Evolutionary conservation across 2,797 vertebrate genomes (phyloP).

Genomic region (Hypotaenidia okinawae): DNA sequence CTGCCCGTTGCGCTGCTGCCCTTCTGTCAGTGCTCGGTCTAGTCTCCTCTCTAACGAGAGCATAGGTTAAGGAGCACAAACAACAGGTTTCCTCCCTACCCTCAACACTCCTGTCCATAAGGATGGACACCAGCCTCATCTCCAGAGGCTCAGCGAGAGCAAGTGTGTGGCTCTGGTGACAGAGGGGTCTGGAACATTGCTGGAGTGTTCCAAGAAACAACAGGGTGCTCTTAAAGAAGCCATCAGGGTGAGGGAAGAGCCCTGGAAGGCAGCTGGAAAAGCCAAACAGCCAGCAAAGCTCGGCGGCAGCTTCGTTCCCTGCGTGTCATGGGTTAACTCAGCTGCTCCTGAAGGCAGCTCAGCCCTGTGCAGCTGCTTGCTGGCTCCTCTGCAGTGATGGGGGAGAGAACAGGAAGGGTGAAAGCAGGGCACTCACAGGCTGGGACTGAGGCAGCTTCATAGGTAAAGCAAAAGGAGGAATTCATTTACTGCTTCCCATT

Average conservation of each 20-base stretch:
- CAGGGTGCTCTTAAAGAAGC: background rate
- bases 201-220: background rate
- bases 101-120: background rate
- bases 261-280: background rate
- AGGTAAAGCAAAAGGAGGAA: background rate
- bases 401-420: background rate
- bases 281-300: background rate
- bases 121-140: background rate
- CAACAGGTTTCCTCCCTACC: background rate
- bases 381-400: background rate
- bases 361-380: background rate
- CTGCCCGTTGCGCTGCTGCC: constrained; percentile 88
- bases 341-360: background rate
- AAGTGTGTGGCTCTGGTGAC: background rate
- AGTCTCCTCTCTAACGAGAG: constrained; percentile 83
- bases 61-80: constrained; percentile 60
- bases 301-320: background rate
- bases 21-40: constrained; percentile 86
- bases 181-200: background rate
- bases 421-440: background rate
- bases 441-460: background rate
- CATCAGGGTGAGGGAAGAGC: background rate
- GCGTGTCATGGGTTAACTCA: background rate
- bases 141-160: background rate
- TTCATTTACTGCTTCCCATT: background rate